Conservation (phyloP, 1,140 invertebrate species). For the Trinorchestia longiramus region DNA sequence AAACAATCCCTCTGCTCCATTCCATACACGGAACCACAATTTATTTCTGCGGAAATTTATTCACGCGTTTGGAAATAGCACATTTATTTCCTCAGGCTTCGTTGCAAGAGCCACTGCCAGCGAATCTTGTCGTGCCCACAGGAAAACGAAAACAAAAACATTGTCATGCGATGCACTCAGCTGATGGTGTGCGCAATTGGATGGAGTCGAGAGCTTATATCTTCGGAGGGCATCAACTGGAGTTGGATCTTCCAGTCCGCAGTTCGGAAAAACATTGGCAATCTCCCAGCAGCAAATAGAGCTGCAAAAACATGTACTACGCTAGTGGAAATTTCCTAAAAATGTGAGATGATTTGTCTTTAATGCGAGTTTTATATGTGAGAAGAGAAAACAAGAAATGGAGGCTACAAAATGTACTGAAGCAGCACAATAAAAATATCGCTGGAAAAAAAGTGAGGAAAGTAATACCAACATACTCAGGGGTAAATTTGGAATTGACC, state of each 20-base stretch:
- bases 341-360: neutral
- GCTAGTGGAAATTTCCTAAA: neutral
- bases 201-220: neutral
- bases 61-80: neutral
- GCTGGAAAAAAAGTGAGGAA: neutral
- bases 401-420: neutral
- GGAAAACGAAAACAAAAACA: neutral
- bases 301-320: neutral
- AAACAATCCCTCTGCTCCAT: neutral
- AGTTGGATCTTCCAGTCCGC: neutral
- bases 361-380: neutral
- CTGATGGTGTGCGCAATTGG: neutral
- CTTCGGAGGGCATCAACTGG: neutral
- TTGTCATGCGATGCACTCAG: neutral
- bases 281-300: neutral
- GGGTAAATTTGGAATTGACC: neutral
- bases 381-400: neutral
- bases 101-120: neutral
- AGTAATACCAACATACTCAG: neutral
- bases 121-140: neutral
- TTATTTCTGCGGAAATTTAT: neutral
- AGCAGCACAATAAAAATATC: neutral
- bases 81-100: neutral
- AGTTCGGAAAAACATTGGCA: neutral
- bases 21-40: neutral